These are phyloP conservation scores for Apeira syringaria DNA, from an alignment of 2,888 invertebrate species.

Conservation along the genomic window DNA sequence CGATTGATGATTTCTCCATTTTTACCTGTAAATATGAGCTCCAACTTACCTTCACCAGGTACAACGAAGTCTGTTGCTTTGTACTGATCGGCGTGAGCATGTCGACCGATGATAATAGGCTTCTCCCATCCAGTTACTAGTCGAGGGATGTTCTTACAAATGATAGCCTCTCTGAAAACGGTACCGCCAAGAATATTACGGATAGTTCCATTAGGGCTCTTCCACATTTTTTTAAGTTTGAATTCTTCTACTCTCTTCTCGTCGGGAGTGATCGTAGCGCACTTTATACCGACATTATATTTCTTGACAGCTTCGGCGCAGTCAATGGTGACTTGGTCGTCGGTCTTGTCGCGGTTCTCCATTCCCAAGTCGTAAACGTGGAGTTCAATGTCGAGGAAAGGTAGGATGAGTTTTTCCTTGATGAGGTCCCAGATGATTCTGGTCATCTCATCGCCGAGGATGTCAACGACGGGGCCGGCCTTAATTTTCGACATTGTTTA, in stretches of 20 bases:
- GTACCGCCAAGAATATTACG: constrained; percentile 94
- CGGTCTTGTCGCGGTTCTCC: constrained; percentile 96
- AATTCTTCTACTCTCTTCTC: constrained; percentile 97
- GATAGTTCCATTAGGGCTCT: constrained; percentile 94
- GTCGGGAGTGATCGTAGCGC: constrained; percentile 99
- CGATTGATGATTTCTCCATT: constrained; percentile 87
- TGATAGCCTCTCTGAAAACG: constrained; percentile 93
- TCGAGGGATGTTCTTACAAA: constrained; percentile 97
- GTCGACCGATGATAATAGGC: constrained; percentile 99
- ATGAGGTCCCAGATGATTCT: constrained; percentile 99
- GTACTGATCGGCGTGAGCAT: constrained; percentile 99
- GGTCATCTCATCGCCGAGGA: constrained; percentile 98
- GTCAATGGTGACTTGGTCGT: constrained; percentile 97
- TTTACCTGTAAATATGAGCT: constrained; percentile 90
- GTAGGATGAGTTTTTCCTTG: constrained; percentile 97
- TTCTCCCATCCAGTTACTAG: constrained; percentile 97
- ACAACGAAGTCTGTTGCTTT: constrained; percentile 98
- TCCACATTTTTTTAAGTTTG: constrained; percentile 95
- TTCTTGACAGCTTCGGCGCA: constrained; percentile 98
- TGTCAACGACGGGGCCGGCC: constrained; percentile 95
- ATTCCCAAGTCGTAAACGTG: constrained; percentile 98
- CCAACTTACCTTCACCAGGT: constrained; percentile 94
- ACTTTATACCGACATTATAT: constrained; percentile 99
- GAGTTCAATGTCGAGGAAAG: constrained; percentile 97
- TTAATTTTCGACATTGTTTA: constrained; percentile 86